Evolutionary conservation across 2,797 vertebrate species (phyloP).

Genomic region (Poeciliopsis turneri): DNA sequence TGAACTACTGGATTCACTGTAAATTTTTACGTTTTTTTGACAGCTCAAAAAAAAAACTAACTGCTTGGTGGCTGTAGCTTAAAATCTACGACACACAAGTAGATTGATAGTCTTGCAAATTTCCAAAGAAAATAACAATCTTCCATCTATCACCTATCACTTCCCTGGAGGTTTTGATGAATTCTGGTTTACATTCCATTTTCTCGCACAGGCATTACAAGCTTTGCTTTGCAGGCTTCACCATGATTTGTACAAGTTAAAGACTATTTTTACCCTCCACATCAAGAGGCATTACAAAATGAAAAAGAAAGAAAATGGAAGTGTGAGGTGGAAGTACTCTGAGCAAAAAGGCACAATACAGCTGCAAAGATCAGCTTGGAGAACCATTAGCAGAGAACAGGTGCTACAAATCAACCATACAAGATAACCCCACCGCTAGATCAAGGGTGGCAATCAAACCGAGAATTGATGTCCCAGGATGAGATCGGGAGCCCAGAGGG

Average conservation of each 20-base stretch:
- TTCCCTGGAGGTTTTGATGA: not conserved
- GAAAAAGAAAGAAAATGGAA: slow-evolving; percentile 1
- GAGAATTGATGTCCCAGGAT: slow-evolving; percentile 44
- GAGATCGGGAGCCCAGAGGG: slow-evolving; percentile 41
- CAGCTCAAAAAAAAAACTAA: not conserved
- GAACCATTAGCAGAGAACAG: slow-evolving; percentile 31
- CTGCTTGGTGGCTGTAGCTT: not conserved
- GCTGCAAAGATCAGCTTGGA: slow-evolving; percentile 20
- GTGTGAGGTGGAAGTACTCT: not conserved
- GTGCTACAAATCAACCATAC: slow-evolving; percentile 50
- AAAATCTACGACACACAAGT: not conserved
- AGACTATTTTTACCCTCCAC: slow-evolving; percentile 10
- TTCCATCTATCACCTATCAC: not conserved
- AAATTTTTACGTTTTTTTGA: not conserved
- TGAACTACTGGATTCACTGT: not conserved
- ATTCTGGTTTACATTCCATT: not conserved
- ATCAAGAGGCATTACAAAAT: slow-evolving; percentile 11
- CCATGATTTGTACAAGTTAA: slow-evolving; percentile 13
- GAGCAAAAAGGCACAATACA: not conserved
- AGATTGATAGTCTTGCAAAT: not conserved
- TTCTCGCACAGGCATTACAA: not conserved
- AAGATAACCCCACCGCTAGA: slow-evolving; percentile 49
- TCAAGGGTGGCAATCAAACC: slow-evolving; percentile 40
- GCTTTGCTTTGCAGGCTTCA: slow-evolving; percentile 14
- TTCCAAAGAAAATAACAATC: not conserved